Evolutionary conservation across 2,888 invertebrate species (phyloP).

Genomic region (Amphipoea lucens): DNA sequence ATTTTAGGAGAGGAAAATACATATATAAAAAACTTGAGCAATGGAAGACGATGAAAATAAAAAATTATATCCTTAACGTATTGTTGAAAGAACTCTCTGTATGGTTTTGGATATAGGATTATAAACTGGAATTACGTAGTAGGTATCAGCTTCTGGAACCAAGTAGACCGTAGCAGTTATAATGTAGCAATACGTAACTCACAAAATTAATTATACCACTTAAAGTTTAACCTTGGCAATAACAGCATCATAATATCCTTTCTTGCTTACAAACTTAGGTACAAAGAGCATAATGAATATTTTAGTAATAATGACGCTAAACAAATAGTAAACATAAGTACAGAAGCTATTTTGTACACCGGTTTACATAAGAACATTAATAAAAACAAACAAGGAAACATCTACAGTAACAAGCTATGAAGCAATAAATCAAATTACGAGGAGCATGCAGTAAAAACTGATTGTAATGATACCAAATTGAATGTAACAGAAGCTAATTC

Average conservation of each 20-base stretch:
- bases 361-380: slow-evolving; percentile 10
- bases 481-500: slow-evolving; percentile 69
- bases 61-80: background rate
- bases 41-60: background rate
- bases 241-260: slow-evolving; percentile 11
- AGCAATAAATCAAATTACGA: slow-evolving; percentile 63
- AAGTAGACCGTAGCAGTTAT: background rate
- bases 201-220: slow-evolving; percentile 4
- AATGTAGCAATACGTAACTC: slow-evolving; percentile 1
- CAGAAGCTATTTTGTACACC: slow-evolving; percentile 6
- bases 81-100: background rate
- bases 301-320: slow-evolving; percentile 21
- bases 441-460: slow-evolving; percentile 62
- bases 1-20: slow-evolving; percentile 5
- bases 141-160: background rate
- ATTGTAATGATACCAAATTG: slow-evolving; percentile 73
- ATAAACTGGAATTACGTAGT: background rate
- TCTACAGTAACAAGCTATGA: slow-evolving; percentile 13
- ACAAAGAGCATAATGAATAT: slow-evolving; percentile 35
- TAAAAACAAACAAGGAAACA: slow-evolving; percentile 37
- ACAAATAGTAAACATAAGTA: slow-evolving; percentile 14
- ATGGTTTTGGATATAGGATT: background rate
- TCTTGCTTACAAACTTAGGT: slow-evolving; percentile 15
- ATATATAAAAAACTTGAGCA: background rate
- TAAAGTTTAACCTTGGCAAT: slow-evolving; percentile 20